phyloP scores from a whole-genome alignment of 1,140 invertebrate genomes.

The Aphis gossypii region DNA sequence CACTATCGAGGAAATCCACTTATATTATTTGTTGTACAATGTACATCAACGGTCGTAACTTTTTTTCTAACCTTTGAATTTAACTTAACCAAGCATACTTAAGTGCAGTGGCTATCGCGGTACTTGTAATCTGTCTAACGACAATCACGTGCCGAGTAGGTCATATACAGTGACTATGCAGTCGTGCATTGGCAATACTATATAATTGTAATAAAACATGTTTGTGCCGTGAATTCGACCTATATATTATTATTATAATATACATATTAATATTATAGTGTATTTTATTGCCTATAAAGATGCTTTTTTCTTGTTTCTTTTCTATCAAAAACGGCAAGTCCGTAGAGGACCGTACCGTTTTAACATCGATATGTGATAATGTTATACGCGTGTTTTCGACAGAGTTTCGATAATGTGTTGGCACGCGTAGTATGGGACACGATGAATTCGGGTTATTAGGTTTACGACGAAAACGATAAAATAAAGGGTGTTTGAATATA shows the following conservation, averaged over 20 bases:
- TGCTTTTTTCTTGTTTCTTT: background rate
- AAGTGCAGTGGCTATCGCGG: background rate
- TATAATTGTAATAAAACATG: background rate
- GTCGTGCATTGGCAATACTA: background rate
- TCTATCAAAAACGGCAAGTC: background rate
- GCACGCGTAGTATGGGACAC: background rate
- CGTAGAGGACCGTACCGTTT: background rate
- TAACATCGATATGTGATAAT: background rate
- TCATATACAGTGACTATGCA: background rate
- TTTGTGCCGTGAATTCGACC: background rate
- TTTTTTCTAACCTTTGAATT: background rate
- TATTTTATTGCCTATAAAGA: background rate
- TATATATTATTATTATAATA: background rate
- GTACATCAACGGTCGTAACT: background rate
- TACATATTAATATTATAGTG: background rate
- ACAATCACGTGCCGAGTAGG: background rate
- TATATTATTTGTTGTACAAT: background rate
- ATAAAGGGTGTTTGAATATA: background rate
- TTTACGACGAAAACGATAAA: constrained; percentile 7
- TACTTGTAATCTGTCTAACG: background rate
- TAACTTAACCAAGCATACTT: background rate
- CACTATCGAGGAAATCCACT: background rate
- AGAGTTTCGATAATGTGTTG: background rate
- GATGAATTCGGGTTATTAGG: background rate
- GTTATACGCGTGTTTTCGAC: background rate